phyloP scores from a whole-genome alignment of 2,113 vertebrate genomes.

The Aepyceros melampus region DNA sequence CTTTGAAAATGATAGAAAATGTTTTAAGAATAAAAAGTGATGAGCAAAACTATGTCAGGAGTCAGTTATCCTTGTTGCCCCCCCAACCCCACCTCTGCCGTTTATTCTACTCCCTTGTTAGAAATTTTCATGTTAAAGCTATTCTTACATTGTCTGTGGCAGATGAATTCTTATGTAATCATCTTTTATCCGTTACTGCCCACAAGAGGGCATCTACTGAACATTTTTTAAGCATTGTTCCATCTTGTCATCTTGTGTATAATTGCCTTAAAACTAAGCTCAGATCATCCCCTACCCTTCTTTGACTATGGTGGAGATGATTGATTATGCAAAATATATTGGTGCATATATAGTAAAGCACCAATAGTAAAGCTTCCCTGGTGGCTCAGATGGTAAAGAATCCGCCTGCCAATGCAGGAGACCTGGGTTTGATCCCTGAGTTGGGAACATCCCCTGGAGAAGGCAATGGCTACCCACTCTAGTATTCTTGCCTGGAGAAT shows the following conservation, averaged over 20 bases:
- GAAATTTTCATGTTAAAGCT: not conserved
- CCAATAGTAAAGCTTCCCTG: not conserved
- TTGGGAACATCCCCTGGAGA: not conserved
- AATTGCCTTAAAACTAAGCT: not conserved
- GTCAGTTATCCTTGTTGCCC: not conserved
- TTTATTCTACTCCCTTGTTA: slow-evolving; percentile 20
- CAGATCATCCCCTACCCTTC: not conserved
- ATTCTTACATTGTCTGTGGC: not conserved
- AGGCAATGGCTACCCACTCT: not conserved
- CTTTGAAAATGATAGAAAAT: not conserved
- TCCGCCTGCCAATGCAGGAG: not conserved
- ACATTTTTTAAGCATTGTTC: slow-evolving; percentile 22
- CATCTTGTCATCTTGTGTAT: not conserved
- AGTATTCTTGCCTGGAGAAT: not conserved
- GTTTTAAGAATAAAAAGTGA: slow-evolving; percentile 5
- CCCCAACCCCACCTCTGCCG: not conserved
- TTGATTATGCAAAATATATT: not conserved
- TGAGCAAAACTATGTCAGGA: not conserved
- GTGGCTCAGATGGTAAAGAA: not conserved
- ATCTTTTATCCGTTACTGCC: slow-evolving; percentile 5
- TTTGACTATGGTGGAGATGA: not conserved
- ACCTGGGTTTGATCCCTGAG: not conserved
- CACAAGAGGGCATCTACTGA: slow-evolving; percentile 72
- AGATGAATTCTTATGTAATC: not conserved
- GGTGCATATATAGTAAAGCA: not conserved